These are phyloP conservation scores for Phocides pigmalion DNA, from an alignment of 1,140 invertebrate genomes.

Conservation along the genomic window DNA sequence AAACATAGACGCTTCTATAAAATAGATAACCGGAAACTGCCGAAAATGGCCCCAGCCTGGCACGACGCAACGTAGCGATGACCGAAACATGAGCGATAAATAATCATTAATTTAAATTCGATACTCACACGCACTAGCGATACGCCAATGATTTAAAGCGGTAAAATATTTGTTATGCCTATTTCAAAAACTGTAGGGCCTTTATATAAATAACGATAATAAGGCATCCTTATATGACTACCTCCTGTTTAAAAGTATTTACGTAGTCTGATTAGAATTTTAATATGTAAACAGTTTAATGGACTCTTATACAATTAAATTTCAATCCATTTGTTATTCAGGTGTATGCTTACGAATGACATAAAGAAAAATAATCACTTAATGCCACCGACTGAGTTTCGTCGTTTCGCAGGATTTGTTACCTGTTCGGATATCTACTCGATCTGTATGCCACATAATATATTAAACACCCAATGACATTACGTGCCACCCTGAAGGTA, in stretches of 20 bases:
- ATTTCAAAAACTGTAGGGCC: constrained; percentile 26
- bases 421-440: constrained; percentile 47
- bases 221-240: neutral
- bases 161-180: constrained; percentile 54
- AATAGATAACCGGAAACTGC: constrained; percentile 72
- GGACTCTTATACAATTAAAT: neutral
- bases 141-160: constrained; percentile 63
- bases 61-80: constrained; percentile 52
- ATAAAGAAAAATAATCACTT: constrained; percentile 10
- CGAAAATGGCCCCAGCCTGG: constrained; percentile 61
- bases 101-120: constrained; percentile 76
- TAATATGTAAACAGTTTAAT: neutral
- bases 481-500: constrained; percentile 72
- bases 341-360: neutral
- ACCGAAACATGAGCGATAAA: constrained; percentile 68
- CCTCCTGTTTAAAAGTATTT: constrained; percentile 14
- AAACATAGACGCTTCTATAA: constrained; percentile 46
- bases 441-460: constrained; percentile 54
- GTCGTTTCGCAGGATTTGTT: constrained; percentile 29
- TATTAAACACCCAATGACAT: constrained; percentile 65
- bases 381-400: neutral
- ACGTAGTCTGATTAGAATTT: constrained; percentile 11
- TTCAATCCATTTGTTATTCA: neutral
- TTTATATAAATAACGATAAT: constrained; percentile 14
- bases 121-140: constrained; percentile 66